Percentiles rank a stretch among this genome's conserved stretches.
Evolutionary conservation across 2,113 vertebrate genomes (phyloP).

Genomic region (Mixornis gularis): DNA sequence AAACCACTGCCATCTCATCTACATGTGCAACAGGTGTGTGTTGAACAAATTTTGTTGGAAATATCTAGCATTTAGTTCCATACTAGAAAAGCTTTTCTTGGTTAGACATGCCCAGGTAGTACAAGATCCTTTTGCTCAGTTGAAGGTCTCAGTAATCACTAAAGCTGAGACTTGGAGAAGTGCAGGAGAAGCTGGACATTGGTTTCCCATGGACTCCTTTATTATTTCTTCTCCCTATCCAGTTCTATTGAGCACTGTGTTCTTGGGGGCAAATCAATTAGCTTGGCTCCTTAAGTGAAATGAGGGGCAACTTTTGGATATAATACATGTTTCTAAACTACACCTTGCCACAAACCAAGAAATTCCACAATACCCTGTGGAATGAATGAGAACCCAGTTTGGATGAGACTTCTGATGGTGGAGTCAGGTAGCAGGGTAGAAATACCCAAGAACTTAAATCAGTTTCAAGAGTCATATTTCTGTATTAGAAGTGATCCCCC

Average conservation of each 20-base stretch:
- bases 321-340: background rate
- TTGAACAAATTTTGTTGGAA: background rate
- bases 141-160: background rate
- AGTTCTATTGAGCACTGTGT: background rate
- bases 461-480: background rate
- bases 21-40: background rate
- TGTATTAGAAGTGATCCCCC: accelerated
- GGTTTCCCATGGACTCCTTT: background rate
- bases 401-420: background rate
- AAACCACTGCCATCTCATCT: background rate
- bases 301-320: background rate
- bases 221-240: background rate
- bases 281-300: background rate
- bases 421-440: background rate
- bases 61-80: background rate
- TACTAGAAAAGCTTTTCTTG: background rate
- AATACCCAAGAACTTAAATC: background rate
- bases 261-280: background rate
- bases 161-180: background rate
- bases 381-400: background rate
- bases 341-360: background rate
- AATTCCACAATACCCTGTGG: background rate
- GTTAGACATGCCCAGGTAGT: too few relatives aligned
- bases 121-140: background rate
- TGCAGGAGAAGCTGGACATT: background rate